Evolutionary conservation across 2,113 vertebrate species (phyloP), one percentile per base, ranked within the genome.

Genomic region (Trematocara macrostoma): DNA sequence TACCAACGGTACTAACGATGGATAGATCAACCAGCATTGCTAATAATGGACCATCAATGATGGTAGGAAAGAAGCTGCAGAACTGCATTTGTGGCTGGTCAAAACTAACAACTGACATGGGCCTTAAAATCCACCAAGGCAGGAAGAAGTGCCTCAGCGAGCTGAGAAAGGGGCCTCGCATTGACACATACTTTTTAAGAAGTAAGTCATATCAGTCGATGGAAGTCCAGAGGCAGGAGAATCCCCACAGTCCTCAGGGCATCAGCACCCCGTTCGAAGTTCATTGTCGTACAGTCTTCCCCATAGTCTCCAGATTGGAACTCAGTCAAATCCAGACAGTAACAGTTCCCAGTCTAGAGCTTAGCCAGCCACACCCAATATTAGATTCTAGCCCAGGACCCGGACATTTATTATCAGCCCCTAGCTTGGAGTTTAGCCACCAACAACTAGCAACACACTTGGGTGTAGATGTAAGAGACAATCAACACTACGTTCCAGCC

Each of bases 321-420:
- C 16, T 51, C 16, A 51, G 18, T 51, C 49, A 51, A 51, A n/a
- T n/a, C 18, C 16, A 51, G 16, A 0, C 16, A n/a, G 16, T 5
- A 51, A 8, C 49, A 51, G 49, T 51, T 51, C 16, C 8, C 49
- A 51, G 49, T n/a, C 49, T 51, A 51, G 16, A 51, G 49, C 1
- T 51, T 0, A 0, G 49, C 18, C 18, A 51, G 18, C 18, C 49
- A 51, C 49, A 51, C 0, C 2, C 18, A 51, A n/a, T n/a, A 51
- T 51, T 51, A 51, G 18, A n/a, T n/a, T n/a, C 2, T n/a, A 51
- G 4, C 18, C 10, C 49, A 51, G 18, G 49, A 16, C 4, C 49
- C 8, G 2, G 49, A 16, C 4, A 10, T n/a, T 51, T n/a, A 51
- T 2, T 51, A 51, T 51, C 49, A 51, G 16, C 5, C 49, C 2